Percentiles rank a stretch among this genome's conserved stretches.
Evolutionary conservation across 30 jellyfish, hydroid and myxozoan species (phyloP).

Genomic region (Catostylus mosaicus): DNA sequence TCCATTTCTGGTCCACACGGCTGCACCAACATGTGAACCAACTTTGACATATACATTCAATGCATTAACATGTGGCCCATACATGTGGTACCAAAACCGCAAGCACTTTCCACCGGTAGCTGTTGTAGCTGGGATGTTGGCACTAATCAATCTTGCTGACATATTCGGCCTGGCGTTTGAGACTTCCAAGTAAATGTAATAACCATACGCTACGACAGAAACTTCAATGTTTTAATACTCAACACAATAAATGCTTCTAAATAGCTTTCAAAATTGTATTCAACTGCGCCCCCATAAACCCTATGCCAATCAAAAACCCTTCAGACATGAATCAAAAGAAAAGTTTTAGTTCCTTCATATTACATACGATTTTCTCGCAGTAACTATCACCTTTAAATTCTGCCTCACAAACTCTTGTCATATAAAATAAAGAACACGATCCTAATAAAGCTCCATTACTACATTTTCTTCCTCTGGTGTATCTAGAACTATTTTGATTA

Average conservation of each 20-base stretch:
- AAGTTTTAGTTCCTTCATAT: too few species aligned
- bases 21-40: constrained; percentile 55
- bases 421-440: too few species aligned
- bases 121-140: constrained; percentile 80
- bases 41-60: constrained; percentile 65
- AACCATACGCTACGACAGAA: constrained; percentile 67
- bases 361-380: too few species aligned
- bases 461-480: too few species aligned
- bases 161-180: constrained; percentile 54
- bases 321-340: too few species aligned
- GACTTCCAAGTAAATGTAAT: constrained; percentile 84
- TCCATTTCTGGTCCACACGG: constrained; percentile 90
- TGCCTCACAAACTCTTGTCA: too few species aligned
- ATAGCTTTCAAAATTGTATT: constrained; percentile 4
- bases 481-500: too few species aligned
- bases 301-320: too few species aligned
- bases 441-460: too few species aligned
- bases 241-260: not conserved
- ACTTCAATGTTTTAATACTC: not conserved
- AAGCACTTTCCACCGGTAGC: constrained; percentile 77
- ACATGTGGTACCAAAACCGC: constrained; percentile 92
- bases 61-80: constrained; percentile 88
- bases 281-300: too few species aligned
- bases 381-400: too few species aligned
- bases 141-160: constrained; percentile 70